Evolutionary conservation across 2,797 vertebrate genomes (phyloP), one percentile per base, ranked within the genome.

Genomic region (Rhinichthys osculus): DNA sequence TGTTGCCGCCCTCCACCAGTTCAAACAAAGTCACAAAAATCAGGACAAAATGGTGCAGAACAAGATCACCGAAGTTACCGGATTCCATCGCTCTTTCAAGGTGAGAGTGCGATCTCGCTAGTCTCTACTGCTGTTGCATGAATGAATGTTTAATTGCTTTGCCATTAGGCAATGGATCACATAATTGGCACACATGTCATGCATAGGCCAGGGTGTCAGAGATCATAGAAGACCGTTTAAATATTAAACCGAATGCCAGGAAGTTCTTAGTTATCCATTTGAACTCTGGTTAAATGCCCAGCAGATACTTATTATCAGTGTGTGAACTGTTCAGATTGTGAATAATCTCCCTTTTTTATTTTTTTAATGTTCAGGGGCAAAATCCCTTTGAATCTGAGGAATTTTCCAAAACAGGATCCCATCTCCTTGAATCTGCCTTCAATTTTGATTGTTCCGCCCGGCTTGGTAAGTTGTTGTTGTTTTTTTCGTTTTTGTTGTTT

Each of bases 11-110:
- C 86, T 87, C 84, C 92, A 73, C 83, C 78, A 81, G 82, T 78
- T 67, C 62, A 17, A 81, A 40, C 17, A 35, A 78, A 84, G 59
- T 38, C 81, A 84, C 40, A 78, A 35, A 85, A 94, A 93, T 89
- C 90, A 83, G 90, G 90, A 81, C 81, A 93, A 96, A 93, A 99
- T 99, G 98, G 98, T 99, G 92, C 98, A 99, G 94, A 98, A 98
- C 87, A 99, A 97, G 93, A 96, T 96, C 9, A 91, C 95, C 83
- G 97, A 98, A 92, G 94, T 98, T 90, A 95, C 96, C 79, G 97
- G 97, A 90, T 98, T 98, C 91, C 97, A 97, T 87, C 96, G 96
- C 91, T 98, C 98, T 40, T 98, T 98, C 93, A 98, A 97, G 97
- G 98, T 98, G 42, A 42, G 82, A 57, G 73, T 66, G 38, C 27